Evolutionary conservation across 2,888 invertebrate species (phyloP).

Genomic region (Meghimatium bilineatum): DNA sequence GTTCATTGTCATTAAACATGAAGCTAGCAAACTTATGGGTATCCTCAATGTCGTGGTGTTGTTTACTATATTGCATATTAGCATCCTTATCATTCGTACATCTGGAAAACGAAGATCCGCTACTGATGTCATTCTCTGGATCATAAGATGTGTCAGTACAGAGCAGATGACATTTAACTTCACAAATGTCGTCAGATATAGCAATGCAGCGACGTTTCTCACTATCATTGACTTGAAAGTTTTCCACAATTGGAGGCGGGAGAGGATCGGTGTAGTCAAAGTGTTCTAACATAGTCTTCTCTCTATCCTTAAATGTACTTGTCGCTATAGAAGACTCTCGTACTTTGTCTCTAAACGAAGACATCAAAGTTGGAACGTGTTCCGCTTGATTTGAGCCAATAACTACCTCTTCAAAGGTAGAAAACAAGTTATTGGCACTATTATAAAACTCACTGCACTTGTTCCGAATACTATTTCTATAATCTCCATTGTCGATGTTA

Average conservation of each 20-base stretch:
- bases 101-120: background rate
- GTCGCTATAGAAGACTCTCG: conserved; percentile 57
- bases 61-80: background rate
- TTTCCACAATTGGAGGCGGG: conserved; percentile 33
- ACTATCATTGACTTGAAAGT: background rate
- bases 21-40: background rate
- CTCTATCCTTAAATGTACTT: conserved; percentile 54
- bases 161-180: background rate
- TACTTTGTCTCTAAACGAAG: conserved; percentile 58
- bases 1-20: background rate
- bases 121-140: background rate
- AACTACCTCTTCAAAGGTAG: conserved; percentile 44
- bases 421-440: conserved; percentile 50
- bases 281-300: conserved; percentile 44
- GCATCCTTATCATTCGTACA: background rate
- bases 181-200: conserved; percentile 9
- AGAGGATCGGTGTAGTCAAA: conserved; percentile 43
- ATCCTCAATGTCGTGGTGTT: background rate
- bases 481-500: conserved; percentile 55
- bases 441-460: conserved; percentile 62
- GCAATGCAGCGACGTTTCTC: conserved; percentile 29
- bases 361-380: conserved; percentile 56
- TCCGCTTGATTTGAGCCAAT: conserved; percentile 30
- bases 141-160: background rate
- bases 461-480: conserved; percentile 63